Percentiles rank a stretch among this genome's conserved stretches.
phyloP scores from a whole-genome alignment of 2,113 vertebrate species.

The Thinocorus orbignyianus region DNA sequence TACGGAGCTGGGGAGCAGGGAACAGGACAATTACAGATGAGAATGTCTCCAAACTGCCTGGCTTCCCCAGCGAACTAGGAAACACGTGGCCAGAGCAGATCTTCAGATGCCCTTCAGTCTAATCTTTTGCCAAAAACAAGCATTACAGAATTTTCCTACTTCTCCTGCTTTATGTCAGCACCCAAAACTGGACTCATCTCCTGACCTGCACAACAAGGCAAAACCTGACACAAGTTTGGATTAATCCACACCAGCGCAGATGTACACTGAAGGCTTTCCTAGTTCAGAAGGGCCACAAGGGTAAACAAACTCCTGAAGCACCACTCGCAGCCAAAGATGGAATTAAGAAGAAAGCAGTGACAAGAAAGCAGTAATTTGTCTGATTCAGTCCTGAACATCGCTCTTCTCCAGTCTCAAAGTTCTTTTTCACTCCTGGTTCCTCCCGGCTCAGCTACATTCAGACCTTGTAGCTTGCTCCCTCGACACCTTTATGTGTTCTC shows the following conservation, averaged over 20 bases:
- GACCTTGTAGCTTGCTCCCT: background rate
- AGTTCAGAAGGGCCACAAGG: background rate
- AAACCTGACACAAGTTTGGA: background rate
- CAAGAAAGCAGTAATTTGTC: background rate
- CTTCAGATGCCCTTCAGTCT: background rate
- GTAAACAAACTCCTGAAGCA: background rate
- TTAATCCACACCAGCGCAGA: background rate
- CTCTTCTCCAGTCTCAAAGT: background rate
- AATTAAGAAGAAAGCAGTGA: background rate
- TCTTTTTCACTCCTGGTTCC: background rate
- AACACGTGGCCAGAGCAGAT: background rate
- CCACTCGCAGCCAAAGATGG: accelerated
- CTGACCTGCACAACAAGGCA: background rate
- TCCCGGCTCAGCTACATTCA: background rate
- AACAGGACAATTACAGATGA: accelerated
- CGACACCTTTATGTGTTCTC: background rate
- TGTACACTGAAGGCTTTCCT: background rate
- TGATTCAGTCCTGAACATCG: background rate
- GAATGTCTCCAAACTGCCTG: background rate
- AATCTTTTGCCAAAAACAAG: background rate
- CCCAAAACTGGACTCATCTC: accelerated
- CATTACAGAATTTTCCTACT: background rate
- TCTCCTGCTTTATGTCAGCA: background rate
- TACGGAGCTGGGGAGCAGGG: constrained; percentile 81
- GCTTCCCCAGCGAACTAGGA: background rate